phyloP scores from a whole-genome alignment of 1,140 invertebrate genomes.

The Centruroides sculpturatus region DNA sequence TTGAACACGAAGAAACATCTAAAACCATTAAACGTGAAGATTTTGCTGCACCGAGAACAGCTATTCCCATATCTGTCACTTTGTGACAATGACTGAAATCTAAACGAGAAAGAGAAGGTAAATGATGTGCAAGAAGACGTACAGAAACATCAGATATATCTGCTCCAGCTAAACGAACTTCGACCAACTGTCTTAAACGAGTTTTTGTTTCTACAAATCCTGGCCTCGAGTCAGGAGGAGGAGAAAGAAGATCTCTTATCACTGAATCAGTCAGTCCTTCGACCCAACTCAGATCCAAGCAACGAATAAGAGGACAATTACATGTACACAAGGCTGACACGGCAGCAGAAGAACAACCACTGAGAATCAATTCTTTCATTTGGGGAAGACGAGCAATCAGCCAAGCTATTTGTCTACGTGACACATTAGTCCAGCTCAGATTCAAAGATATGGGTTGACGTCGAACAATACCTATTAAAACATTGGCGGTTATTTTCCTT shows the following conservation, averaged over 20 bases:
- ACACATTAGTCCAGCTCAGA: slow-evolving; percentile 72
- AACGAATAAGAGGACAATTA: slow-evolving; percentile 56
- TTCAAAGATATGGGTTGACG: slow-evolving; percentile 65
- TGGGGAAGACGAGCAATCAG: slow-evolving; percentile 66
- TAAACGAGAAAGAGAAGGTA: slow-evolving; percentile 52
- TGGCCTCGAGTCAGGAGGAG: slow-evolving; percentile 61
- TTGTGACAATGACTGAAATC: slow-evolving; percentile 70
- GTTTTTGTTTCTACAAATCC: slow-evolving; percentile 67
- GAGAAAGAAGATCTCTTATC: slow-evolving; percentile 54
- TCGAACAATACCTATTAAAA: slow-evolving; percentile 66
- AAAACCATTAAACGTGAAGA: slow-evolving; percentile 44
- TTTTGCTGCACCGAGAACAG: slow-evolving; percentile 53
- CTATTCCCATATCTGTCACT: slow-evolving; percentile 77
- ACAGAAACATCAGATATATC: slow-evolving; percentile 78
- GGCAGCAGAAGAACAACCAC: slow-evolving; percentile 53
- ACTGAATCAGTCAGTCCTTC: slow-evolving; percentile 64
- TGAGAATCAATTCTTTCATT: slow-evolving; percentile 58
- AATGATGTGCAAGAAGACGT: slow-evolving; percentile 57
- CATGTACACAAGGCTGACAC: slow-evolving; percentile 66
- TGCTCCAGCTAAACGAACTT: slow-evolving; percentile 62
- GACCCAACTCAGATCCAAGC: slow-evolving; percentile 63
- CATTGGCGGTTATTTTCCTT: slow-evolving; percentile 48
- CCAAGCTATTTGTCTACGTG: slow-evolving; percentile 73
- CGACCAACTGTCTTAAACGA: slow-evolving; percentile 56
- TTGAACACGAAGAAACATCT: slow-evolving; percentile 62